A percentile compares a stretch with the other conserved stretches of the same genome.
Conservation (phyloP, 1,140 invertebrate genomes). For the Hycleus cichorii region DNA sequence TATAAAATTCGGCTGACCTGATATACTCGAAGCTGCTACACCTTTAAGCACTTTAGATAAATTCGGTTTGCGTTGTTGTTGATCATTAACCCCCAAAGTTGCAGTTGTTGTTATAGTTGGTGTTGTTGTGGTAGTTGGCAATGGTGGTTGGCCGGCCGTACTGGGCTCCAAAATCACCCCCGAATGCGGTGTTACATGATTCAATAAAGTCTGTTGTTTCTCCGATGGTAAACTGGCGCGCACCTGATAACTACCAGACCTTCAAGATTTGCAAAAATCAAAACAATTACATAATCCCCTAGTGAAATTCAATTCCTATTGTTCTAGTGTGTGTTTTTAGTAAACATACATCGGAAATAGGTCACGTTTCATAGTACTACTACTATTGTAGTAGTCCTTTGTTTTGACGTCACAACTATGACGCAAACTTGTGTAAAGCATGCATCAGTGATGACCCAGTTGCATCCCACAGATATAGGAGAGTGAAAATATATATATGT, state of each 20-base stretch:
- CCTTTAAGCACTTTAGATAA: constrained; percentile 41
- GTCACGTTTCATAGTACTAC: too few species aligned
- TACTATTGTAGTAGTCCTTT: too few species aligned
- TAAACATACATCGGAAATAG: too few species aligned
- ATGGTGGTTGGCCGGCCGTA: constrained; percentile 34
- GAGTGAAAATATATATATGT: too few species aligned
- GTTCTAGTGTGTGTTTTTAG: too few species aligned
- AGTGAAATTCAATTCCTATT: too few species aligned
- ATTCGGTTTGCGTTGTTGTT: constrained; percentile 39
- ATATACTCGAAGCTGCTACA: constrained; percentile 49
- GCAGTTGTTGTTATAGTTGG: constrained; percentile 27
- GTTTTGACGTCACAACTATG: too few species aligned
- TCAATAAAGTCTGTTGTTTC: constrained; percentile 42
- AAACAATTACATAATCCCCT: background rate
- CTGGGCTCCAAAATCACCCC: constrained; percentile 38
- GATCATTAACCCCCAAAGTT: constrained; percentile 21
- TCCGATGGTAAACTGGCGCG: constrained; percentile 38
- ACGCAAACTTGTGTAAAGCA: too few species aligned
- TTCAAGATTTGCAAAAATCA: constrained; percentile 21
- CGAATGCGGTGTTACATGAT: constrained; percentile 39
- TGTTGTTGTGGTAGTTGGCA: constrained; percentile 26
- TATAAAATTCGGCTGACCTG: constrained; percentile 37
- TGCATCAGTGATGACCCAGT: too few species aligned
- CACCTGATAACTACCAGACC: constrained; percentile 43
- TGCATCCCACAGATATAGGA: too few species aligned